These are phyloP conservation scores for Paelopatides confundens DNA, from an alignment of 53 echinoderm and acorn worm species.

Conservation along the genomic window DNA sequence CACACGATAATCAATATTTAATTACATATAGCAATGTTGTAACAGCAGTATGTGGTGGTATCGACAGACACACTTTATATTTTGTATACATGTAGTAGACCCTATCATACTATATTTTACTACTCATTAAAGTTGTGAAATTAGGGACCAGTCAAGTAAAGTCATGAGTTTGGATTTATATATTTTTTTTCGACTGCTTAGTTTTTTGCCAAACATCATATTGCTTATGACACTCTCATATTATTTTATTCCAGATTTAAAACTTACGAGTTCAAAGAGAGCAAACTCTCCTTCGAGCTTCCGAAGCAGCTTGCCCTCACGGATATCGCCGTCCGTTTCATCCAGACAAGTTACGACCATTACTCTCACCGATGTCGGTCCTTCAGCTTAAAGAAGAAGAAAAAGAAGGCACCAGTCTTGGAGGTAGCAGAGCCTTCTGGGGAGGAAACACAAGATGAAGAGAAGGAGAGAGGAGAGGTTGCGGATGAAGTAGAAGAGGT, in stretches of 20 bases:
- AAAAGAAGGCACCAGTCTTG: slow-evolving; percentile 40
- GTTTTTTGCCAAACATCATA: too few species aligned
- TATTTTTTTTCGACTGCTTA: too few species aligned
- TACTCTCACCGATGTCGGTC: slow-evolving; percentile 92
- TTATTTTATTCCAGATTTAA: slow-evolving; percentile 70
- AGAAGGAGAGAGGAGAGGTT: slow-evolving; percentile 55
- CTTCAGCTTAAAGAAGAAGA: slow-evolving; percentile 76
- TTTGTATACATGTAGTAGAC: too few species aligned
- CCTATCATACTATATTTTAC: too few species aligned
- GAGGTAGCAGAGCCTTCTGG: slow-evolving; percentile 30
- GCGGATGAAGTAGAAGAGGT: slow-evolving; percentile 44
- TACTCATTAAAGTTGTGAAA: too few species aligned
- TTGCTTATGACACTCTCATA: background rate
- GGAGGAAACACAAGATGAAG: slow-evolving; percentile 23
- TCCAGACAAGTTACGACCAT: slow-evolving; percentile 83
- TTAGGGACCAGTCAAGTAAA: too few species aligned
- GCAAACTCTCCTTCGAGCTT: slow-evolving; percentile 85
- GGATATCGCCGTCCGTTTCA: slow-evolving; percentile 84
- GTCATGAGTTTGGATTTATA: too few species aligned
- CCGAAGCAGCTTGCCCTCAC: slow-evolving; percentile 92
- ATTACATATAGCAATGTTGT: too few species aligned
- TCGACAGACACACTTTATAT: too few species aligned
- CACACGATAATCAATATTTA: too few species aligned
- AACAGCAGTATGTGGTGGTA: too few species aligned
- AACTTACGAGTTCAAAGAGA: slow-evolving; percentile 81